A percentile compares a stretch with the other conserved stretches of the same genome.
These are phyloP conservation scores for Drosophila melanica DNA, from an alignment of 1,140 invertebrate genomes.

Conservation along the genomic window DNA sequence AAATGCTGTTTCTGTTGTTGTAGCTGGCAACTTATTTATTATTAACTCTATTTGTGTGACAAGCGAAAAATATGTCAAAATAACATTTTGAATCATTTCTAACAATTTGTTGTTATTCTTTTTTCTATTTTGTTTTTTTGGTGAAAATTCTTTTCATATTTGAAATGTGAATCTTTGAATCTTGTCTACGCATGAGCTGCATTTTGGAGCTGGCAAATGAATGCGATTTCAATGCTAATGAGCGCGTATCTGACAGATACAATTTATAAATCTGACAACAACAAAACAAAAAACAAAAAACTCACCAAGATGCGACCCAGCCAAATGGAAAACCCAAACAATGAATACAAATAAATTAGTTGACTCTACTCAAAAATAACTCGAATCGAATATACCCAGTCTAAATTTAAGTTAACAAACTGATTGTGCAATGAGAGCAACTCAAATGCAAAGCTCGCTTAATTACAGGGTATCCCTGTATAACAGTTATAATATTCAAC, in stretches of 20 bases:
- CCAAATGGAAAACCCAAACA: constrained; percentile 58
- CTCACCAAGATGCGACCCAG: constrained; percentile 38
- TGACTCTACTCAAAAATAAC: not conserved
- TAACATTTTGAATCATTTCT: constrained; percentile 44
- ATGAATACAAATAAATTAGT: not conserved
- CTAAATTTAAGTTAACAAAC: not conserved
- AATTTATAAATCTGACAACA: constrained; percentile 77
- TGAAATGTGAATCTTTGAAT: constrained; percentile 10
- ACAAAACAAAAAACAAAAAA: constrained; percentile 35
- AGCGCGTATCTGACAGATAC: constrained; percentile 78
- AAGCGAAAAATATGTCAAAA: constrained; percentile 69
- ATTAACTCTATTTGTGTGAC: constrained; percentile 69
- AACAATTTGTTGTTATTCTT: constrained; percentile 23
- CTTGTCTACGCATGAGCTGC: constrained; percentile 18
- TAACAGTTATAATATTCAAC: constrained; percentile 33
- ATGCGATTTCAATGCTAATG: constrained; percentile 74
- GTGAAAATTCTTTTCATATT: not conserved
- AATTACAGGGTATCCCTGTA: constrained; percentile 15
- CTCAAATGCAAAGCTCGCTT: not conserved
- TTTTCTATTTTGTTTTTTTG: not conserved
- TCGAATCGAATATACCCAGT: constrained; percentile 1
- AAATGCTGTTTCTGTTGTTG: constrained; percentile 2
- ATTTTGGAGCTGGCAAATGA: constrained; percentile 35
- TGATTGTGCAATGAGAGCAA: not conserved
- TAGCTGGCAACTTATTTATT: constrained; percentile 57